Percentiles rank a stretch among this genome's conserved stretches.
These are phyloP conservation scores for Oscheius sp. DNA, from an alignment of 2,888 invertebrate genomes.

Conservation along the genomic window DNA sequence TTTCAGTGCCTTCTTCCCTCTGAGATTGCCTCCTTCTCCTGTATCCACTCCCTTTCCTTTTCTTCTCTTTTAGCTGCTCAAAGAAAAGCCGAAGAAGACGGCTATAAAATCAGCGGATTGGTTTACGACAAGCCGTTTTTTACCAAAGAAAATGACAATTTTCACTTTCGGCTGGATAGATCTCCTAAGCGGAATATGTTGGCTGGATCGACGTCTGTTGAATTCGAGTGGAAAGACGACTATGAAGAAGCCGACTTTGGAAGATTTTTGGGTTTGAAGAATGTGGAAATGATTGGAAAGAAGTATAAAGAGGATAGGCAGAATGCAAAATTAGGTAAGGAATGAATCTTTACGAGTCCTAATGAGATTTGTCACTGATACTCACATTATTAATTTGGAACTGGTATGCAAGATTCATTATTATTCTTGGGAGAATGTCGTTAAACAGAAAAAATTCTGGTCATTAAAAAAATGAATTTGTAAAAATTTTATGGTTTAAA, in stretches of 20 bases:
- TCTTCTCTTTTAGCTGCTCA: neutral
- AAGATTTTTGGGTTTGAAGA: neutral
- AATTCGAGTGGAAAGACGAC: slow-evolving; percentile 1
- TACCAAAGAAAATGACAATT: neutral
- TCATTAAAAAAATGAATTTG: too few relatives aligned
- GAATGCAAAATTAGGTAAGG: neutral
- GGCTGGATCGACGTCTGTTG: neutral
- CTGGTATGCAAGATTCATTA: too few relatives aligned
- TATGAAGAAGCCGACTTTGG: neutral
- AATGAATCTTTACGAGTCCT: neutral
- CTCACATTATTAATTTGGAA: too few relatives aligned
- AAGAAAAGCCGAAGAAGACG: slow-evolving; percentile 11
- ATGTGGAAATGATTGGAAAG: neutral
- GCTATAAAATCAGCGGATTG: slow-evolving; percentile 1
- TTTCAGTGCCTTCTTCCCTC: slow-evolving; percentile 14
- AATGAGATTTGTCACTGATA: too few relatives aligned
- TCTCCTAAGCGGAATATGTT: slow-evolving; percentile 3
- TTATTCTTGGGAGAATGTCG: too few relatives aligned
- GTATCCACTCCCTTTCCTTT: neutral
- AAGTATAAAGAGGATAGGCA: neutral
- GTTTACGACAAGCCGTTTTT: neutral
- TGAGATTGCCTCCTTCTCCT: slow-evolving; percentile 6
- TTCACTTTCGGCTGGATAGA: neutral
- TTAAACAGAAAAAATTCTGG: too few relatives aligned
- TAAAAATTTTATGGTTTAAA: too few relatives aligned